Conservation (phyloP, 2,888 invertebrate species). For the Apamea monoglypha region DNA sequence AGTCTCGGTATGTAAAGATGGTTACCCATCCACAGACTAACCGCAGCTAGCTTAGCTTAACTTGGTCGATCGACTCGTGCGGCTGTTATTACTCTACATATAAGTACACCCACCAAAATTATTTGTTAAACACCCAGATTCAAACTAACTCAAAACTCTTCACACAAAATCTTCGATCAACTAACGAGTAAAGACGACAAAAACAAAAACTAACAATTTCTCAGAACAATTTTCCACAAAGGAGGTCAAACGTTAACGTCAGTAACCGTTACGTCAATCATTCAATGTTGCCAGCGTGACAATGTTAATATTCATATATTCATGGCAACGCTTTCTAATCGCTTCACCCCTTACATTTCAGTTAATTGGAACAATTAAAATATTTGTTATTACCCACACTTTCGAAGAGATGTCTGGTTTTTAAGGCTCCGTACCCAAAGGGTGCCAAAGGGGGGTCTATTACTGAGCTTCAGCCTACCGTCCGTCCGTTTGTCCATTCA, state of each 20-base stretch:
- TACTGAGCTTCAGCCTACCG: neutral
- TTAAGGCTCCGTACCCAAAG: neutral
- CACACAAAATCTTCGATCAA: neutral
- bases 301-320: constrained; percentile 50
- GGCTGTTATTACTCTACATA: no score
- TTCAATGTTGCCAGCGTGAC: neutral
- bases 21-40: no score
- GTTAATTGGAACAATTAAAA: constrained; percentile 11
- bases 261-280: constrained; percentile 21
- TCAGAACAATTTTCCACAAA: constrained; percentile 13
- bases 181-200: neutral
- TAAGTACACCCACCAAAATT: neutral
- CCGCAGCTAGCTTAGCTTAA: no score
- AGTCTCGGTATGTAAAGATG: no score
- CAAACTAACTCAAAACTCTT: neutral
- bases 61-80: no score
- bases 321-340: constrained; percentile 24
- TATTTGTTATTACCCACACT: constrained; percentile 7
- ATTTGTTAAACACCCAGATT: neutral
- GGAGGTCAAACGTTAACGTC: constrained; percentile 30
- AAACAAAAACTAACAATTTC: neutral
- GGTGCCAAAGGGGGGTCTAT: neutral
- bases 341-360: constrained; percentile 14
- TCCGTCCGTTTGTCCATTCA: neutral
- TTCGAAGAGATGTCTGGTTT: neutral